These are phyloP conservation scores for Philantomba maxwellii DNA, from an alignment of 2,113 vertebrate genomes.

Conservation along the genomic window DNA sequence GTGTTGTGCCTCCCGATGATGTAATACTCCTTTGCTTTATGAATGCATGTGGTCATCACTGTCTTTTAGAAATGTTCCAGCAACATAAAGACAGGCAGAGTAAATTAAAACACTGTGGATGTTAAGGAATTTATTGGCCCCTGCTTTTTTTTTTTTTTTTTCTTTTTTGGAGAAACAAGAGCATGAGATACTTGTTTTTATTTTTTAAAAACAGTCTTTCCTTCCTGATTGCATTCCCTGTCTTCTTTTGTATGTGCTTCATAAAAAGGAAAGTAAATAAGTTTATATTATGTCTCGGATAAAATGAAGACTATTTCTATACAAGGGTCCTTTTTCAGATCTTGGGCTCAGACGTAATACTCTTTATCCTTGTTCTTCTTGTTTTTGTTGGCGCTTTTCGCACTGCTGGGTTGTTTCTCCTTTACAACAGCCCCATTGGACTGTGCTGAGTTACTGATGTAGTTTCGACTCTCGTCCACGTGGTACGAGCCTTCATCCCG, in stretches of 20 bases:
- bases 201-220: slow-evolving; percentile 85
- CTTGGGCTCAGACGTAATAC: slow-evolving; percentile 96
- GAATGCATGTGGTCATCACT: slow-evolving; percentile 86
- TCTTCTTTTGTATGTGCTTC: slow-evolving; percentile 87
- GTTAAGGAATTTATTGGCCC: slow-evolving; percentile 86
- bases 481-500: slow-evolving; percentile 97
- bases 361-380: slow-evolving; percentile 99
- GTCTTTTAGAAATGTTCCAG: slow-evolving; percentile 89
- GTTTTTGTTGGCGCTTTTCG: slow-evolving; percentile 93
- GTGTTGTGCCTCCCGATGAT: slow-evolving; percentile 80
- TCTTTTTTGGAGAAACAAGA: slow-evolving; percentile 84
- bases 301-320: slow-evolving; percentile 96
- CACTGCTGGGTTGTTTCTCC: slow-evolving; percentile 93
- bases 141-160: slow-evolving; percentile 35
- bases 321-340: slow-evolving; percentile 84
- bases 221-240: slow-evolving; percentile 87
- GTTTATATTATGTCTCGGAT: slow-evolving; percentile 90
- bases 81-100: slow-evolving; percentile 94
- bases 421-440: slow-evolving; percentile 97
- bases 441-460: slow-evolving; percentile 99
- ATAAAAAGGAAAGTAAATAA: slow-evolving; percentile 89
- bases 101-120: slow-evolving; percentile 91
- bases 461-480: slow-evolving; percentile 98
- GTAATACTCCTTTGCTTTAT: slow-evolving; percentile 84
- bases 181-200: slow-evolving; percentile 82